These are phyloP conservation scores for Pteropus rufus DNA, from an alignment of 2,797 vertebrate genomes.

Conservation along the genomic window DNA sequence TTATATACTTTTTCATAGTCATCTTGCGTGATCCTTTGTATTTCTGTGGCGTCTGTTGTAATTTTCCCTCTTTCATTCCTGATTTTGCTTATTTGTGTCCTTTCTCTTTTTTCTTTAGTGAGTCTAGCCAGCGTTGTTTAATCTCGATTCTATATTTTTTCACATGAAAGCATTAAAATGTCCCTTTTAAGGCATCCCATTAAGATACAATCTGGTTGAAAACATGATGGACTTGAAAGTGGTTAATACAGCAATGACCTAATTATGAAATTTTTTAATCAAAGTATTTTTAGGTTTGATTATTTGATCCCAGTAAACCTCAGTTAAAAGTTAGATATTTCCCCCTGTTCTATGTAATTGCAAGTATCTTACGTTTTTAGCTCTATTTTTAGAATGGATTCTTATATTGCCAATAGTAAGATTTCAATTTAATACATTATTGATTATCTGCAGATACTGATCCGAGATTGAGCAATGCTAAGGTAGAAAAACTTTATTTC, in stretches of 20 bases:
- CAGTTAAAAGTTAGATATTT: background rate
- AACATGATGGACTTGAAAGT: background rate
- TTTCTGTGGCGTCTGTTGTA: too few species aligned
- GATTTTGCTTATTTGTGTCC: too few species aligned
- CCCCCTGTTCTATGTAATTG: background rate
- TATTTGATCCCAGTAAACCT: background rate
- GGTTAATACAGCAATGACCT: background rate
- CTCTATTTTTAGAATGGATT: background rate
- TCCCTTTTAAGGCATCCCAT: background rate
- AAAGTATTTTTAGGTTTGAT: constrained; percentile 21
- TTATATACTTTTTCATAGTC: too few species aligned
- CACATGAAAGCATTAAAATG: background rate
- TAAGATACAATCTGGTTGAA: background rate
- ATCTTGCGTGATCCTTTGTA: too few species aligned
- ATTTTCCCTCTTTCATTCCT: too few species aligned
- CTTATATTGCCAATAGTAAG: background rate
- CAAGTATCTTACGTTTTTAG: background rate
- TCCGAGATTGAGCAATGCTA: background rate
- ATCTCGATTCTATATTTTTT: background rate
- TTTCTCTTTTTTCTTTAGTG: too few species aligned
- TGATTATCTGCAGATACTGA: background rate
- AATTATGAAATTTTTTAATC: background rate
- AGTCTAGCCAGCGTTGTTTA: background rate
- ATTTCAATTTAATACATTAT: background rate
- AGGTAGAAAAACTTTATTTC: background rate